These are phyloP conservation scores for Theropithecus gelada DNA, from an alignment of 2,113 vertebrate species.

Conservation along the genomic window DNA sequence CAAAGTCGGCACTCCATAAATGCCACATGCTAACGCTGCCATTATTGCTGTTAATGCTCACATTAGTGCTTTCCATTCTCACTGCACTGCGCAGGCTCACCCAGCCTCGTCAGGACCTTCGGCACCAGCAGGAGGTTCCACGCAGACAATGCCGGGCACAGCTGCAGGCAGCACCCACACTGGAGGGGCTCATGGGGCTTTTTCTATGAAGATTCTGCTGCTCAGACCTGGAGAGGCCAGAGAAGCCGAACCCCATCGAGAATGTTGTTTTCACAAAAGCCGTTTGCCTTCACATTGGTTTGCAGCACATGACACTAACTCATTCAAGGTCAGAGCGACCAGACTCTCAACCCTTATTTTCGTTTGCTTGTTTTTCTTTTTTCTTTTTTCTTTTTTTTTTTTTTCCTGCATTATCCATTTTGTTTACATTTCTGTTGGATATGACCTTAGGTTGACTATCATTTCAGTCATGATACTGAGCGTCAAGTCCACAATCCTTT, in stretches of 20 bases:
- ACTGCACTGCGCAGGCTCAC: accelerated
- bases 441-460: not conserved
- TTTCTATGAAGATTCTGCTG: not conserved
- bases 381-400: no score
- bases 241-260: accelerated
- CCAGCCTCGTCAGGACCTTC: not conserved
- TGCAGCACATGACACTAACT: no score
- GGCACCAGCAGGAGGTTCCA: accelerated
- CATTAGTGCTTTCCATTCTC: not conserved
- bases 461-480: no score
- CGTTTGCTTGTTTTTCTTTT: no score
- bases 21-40: accelerated
- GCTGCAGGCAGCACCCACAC: no score
- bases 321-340: not conserved
- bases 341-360: not conserved
- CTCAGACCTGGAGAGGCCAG: not conserved
- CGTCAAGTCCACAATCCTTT: not conserved
- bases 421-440: not conserved
- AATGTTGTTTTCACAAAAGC: no score
- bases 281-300: not conserved
- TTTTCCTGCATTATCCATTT: not conserved
- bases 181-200: accelerated
- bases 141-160: accelerated
- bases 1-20: not conserved
- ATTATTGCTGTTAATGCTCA: accelerated